phyloP scores from a whole-genome alignment of 1,140 invertebrate species.

The Octopus sinensis region DNA sequence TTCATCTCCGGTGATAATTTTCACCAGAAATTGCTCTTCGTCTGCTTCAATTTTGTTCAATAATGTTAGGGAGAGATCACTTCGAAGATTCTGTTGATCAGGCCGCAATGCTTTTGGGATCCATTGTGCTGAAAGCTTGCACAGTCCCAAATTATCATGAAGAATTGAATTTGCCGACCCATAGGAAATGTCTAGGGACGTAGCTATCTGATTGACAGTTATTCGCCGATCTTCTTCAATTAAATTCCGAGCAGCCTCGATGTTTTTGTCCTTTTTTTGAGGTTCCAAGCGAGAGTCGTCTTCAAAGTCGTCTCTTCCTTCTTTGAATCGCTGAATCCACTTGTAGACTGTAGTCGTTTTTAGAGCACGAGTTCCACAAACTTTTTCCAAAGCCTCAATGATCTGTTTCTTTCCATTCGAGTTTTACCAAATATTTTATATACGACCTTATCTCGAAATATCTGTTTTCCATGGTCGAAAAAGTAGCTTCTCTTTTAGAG shows the following conservation, averaged over 20 bases:
- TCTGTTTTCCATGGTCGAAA: background rate
- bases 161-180: background rate
- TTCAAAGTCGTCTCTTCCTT: background rate
- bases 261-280: background rate
- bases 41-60: too few species aligned
- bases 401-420: background rate
- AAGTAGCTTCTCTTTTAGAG: background rate
- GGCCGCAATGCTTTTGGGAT: too few species aligned
- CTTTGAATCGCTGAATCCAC: background rate
- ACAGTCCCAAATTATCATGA: too few species aligned
- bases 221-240: conserved; percentile 1
- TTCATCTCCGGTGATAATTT: too few species aligned
- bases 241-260: background rate
- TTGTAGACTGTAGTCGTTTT: background rate
- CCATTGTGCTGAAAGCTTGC: too few species aligned
- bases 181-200: background rate
- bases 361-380: background rate
- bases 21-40: too few species aligned
- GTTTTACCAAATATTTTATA: background rate
- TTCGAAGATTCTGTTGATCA: too few species aligned
- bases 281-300: background rate
- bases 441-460: background rate
- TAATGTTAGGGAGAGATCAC: too few species aligned
- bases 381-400: background rate
- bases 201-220: background rate